phyloP scores from a whole-genome alignment of 2,888 invertebrate species.

The Ophioninae sp. region DNA sequence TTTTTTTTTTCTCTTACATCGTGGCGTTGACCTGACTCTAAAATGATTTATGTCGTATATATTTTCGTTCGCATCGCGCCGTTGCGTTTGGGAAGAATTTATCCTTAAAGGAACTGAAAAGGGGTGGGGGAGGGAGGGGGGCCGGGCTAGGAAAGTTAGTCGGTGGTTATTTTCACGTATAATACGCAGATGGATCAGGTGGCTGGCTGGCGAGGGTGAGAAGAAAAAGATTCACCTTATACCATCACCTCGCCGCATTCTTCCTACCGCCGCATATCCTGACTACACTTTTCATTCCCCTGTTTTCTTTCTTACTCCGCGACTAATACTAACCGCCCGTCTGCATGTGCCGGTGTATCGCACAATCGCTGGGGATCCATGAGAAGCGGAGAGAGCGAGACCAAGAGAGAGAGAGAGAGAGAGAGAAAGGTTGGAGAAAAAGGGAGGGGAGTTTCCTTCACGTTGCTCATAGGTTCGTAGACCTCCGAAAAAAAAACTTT shows the following conservation, averaged over 20 bases:
- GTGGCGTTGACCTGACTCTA: conserved; percentile 53
- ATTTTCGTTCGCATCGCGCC: conserved; percentile 42
- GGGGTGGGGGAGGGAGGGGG: too few relatives aligned
- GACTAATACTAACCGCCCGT: neutral
- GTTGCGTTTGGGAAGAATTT: conserved; percentile 39
- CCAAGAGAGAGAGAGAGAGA: neutral
- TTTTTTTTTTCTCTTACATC: conserved; percentile 8
- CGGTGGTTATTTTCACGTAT: conserved; percentile 14
- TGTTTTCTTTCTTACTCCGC: conserved; percentile 12
- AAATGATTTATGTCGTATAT: conserved; percentile 52
- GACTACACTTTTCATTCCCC: conserved; percentile 21
- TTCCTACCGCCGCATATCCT: conserved; percentile 48
- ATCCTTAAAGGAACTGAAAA: neutral
- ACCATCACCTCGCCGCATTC: conserved; percentile 66
- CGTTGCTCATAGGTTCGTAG: conserved; percentile 21
- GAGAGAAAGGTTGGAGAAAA: neutral
- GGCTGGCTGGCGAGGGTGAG: conserved; percentile 63
- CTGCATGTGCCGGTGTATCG: neutral
- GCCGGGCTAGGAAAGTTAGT: conserved; percentile 32
- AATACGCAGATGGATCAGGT: conserved; percentile 57
- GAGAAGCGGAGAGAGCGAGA: neutral
- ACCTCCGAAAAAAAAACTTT: conserved; percentile 27
- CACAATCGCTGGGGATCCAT: neutral
- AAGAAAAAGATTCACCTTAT: conserved; percentile 74
- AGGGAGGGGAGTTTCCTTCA: neutral